Conservation (phyloP, 2,888 invertebrate species). For the Synergus umbraculus region DNA sequence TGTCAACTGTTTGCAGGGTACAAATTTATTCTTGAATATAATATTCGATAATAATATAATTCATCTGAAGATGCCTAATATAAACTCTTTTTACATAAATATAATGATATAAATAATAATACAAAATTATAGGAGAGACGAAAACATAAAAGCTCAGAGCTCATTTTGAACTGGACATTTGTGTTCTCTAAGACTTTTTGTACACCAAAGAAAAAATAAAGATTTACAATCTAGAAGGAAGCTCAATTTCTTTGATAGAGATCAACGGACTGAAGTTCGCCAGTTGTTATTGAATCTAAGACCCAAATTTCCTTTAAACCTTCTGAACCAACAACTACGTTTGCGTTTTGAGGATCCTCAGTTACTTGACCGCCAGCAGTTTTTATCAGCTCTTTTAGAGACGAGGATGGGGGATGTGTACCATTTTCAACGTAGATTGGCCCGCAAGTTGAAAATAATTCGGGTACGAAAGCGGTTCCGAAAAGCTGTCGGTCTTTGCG, state of each 20-base stretch:
- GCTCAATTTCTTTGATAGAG: conserved; percentile 73
- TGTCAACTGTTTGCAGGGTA: not conserved
- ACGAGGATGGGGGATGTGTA: conserved; percentile 78
- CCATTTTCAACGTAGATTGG: conserved; percentile 79
- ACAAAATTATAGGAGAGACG: conserved; percentile 9
- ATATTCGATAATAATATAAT: not conserved
- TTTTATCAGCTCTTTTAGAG: conserved; percentile 80
- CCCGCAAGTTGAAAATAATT: conserved; percentile 81
- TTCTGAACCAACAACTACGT: conserved; percentile 79
- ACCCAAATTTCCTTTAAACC: conserved; percentile 82
- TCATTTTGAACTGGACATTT: not conserved
- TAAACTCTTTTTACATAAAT: not conserved
- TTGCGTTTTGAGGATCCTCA: conserved; percentile 77
- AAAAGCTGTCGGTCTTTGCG: conserved; percentile 82
- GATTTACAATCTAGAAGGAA: not conserved
- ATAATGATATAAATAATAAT: not conserved
- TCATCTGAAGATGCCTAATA: not conserved
- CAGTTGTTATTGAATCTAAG: conserved; percentile 81
- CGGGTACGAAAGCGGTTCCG: conserved; percentile 80
- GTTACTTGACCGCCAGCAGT: conserved; percentile 81
- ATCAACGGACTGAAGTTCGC: conserved; percentile 78
- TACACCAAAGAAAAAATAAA: conserved; percentile 17
- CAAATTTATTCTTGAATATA: conserved; percentile 14
- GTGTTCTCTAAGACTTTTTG: not conserved
- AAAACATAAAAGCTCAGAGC: not conserved